Conservation (phyloP, 1,140 invertebrate species). For the Zaprionus africanus region DNA sequence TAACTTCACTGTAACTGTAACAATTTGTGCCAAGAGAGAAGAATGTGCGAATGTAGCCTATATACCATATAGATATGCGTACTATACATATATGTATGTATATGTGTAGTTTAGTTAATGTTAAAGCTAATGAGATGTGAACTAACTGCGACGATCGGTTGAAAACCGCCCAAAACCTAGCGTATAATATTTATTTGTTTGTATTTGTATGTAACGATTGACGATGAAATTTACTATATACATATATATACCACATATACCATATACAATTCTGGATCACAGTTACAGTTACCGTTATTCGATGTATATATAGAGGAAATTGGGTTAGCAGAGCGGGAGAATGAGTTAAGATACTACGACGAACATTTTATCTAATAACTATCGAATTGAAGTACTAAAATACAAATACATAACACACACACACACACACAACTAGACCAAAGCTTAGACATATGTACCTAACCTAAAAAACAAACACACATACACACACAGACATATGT, state of each 20-base stretch:
- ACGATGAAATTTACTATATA: constrained; percentile 16
- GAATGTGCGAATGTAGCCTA: constrained; percentile 1
- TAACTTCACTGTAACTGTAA: constrained; percentile 53
- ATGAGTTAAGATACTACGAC: not conserved
- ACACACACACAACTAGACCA: constrained; percentile 69
- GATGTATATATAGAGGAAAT: constrained; percentile 13
- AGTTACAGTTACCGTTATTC: constrained; percentile 15
- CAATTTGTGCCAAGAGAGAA: constrained; percentile 67
- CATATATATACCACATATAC: constrained; percentile 1
- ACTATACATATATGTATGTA: constrained; percentile 28
- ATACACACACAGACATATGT: constrained; percentile 52
- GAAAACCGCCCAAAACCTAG: constrained; percentile 71
- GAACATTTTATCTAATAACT: constrained; percentile 17
- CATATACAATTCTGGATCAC: not conserved
- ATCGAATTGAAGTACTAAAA: constrained; percentile 53
- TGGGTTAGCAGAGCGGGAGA: not conserved
- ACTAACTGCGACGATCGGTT: constrained; percentile 72
- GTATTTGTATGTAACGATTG: constrained; percentile 57
- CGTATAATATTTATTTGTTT: constrained; percentile 79
- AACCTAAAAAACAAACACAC: constrained; percentile 36
- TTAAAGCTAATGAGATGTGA: constrained; percentile 36
- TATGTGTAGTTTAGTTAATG: constrained; percentile 64
- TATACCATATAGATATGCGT: not conserved
- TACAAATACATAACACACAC: constrained; percentile 29
- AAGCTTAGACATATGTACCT: constrained; percentile 77